Base-by-base conservation (phyloP, 2,797 vertebrate species). In the Ctenosaura bakeri region DNA sequence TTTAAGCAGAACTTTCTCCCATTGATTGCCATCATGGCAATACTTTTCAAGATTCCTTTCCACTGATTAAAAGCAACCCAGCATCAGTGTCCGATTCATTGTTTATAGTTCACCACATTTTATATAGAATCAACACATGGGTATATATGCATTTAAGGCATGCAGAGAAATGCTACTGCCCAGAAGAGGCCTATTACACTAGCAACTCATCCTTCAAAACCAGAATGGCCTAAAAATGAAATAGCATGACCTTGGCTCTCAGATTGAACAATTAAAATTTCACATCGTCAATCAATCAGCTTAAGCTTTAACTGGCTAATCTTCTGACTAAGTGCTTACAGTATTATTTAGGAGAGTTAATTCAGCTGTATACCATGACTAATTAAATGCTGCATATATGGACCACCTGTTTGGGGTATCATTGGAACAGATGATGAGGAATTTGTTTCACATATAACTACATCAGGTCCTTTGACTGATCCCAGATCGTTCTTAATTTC, bases 371-470 rank as follows among this genome's bases (percentile, higher is more conserved):
- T 85, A 69, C 79, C 46, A 79, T 54, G 64, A 38, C 42, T 78
- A 78, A 78, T 85, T 85, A 84, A 85, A 42, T 77, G 59, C 54
- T 54, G 46, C 66, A 84, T 50, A 18, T 29, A 69, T 22, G 78
- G 66, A 69, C n/a, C 16, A 85, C 32, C 73, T 54, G 56, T 69
- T 85, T 32, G 9, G 35, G 8, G 54, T 26, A 32, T 66, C 59
- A 54, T 66, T 59, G 35, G 54, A 26, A 32, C 26, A 79, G 14
- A 79, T 4, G 66, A 85, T 54, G n/a, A 77, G 50, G 52, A 85
- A 77, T 77, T 38, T 81, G 73, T 77, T 46, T 79, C 87, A 66
- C 85, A 74, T 88, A 20, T 85, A 29, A 89, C 74, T 50, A n/a
- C 69, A 42, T 1, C 46, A 80, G 14, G 38, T 6, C 59, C 52